These are phyloP conservation scores for Pogonocherus hispidulus DNA, from an alignment of 2,888 invertebrate species.

Conservation along the genomic window DNA sequence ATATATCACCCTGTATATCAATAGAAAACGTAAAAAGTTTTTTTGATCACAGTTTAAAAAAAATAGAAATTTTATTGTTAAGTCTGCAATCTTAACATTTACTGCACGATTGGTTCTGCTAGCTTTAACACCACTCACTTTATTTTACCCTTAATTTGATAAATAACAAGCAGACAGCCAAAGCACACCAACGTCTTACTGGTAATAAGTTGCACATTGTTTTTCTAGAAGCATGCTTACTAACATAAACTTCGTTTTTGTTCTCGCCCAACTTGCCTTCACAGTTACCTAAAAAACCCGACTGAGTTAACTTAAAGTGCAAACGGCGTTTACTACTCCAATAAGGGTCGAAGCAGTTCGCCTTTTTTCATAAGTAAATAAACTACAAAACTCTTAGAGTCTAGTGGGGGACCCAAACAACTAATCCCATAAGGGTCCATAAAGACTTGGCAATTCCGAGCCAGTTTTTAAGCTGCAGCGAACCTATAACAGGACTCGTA, in stretches of 20 bases:
- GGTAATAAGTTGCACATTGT: no score
- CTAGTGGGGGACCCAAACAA: neutral
- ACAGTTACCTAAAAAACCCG: neutral
- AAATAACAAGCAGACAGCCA: no score
- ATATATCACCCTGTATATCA: no score
- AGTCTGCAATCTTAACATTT: no score
- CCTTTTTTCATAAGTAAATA: constrained; percentile 23
- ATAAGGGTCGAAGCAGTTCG: constrained; percentile 10
- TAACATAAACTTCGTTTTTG: neutral
- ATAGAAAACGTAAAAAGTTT: no score
- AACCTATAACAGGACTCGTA: neutral
- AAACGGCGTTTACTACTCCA: neutral
- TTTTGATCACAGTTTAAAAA: no score
- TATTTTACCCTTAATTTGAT: no score
- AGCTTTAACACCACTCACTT: no score
- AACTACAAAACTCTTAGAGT: constrained; percentile 18
- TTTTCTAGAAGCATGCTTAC: no score
- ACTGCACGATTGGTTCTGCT: no score
- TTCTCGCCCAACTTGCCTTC: neutral
- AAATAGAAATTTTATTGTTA: no score
- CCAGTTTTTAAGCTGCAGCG: neutral
- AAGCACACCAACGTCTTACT: no score
- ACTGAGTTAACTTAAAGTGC: neutral
- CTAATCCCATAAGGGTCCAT: constrained; percentile 28
- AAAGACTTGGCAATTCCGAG: constrained; percentile 5